Evolutionary conservation across 2,797 vertebrate genomes (phyloP), one percentile per base, ranked within the genome.

Genomic region (Myripristis jacobus): DNA sequence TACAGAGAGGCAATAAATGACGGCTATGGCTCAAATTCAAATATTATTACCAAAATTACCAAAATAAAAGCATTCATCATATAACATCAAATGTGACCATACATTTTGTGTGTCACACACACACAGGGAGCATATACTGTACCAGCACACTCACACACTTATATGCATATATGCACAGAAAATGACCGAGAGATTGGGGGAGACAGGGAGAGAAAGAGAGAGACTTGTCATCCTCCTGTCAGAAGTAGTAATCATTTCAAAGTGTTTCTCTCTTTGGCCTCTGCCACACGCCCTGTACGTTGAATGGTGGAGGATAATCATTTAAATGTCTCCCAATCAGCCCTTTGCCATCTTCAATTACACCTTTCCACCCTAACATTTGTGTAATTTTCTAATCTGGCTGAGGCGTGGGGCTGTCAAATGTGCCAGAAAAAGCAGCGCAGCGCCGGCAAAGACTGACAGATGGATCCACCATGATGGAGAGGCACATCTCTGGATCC

Each of bases 311-410:
- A 95, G 95, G 95, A 95, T 95, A 94, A 95, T 97, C 96, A 96
- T 98, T 98, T 96, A 96, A 96, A 95, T 95, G 96, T 96, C 96
- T 96, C 94, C 96, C 94, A 95, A 97, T 97, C 95, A 97, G 94
- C 95, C 95, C 95, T 87, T 97, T 97, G 95, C 96, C 94, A 96
- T 97, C 95, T 96, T 98, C 96, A 97, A 98, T 98, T 99, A 97
- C 96, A 98, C 96, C 97, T 97, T 97, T 97, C 95, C 95, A 96
- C 94, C 95, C 96, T 93, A 95, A 95, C 97, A 98, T 90, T 97
- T 98, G 94, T 97, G 94, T 97, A 97, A 98, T 99, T 98, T 98
- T 97, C 96, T 96, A 94, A 95, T 98, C 96, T 94, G 93, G 94
- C 93, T 92, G 94, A 96, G 95, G 93, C 95, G 94, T 94, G 92